phyloP scores from a whole-genome alignment of 2,888 invertebrate species.

The Cryptocephalus primarius region DNA sequence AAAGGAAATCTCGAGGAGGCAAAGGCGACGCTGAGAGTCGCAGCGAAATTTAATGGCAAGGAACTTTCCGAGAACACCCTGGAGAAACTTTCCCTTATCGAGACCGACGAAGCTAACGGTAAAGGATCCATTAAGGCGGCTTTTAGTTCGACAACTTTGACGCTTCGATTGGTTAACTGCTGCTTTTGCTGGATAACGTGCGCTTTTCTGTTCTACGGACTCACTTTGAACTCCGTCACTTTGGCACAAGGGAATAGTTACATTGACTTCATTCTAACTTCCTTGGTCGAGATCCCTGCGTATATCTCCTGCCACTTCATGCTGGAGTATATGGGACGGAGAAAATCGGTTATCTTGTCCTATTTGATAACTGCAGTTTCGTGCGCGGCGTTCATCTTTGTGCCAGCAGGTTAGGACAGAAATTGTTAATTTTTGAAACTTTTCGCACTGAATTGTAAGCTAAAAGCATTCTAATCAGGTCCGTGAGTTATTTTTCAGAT shows the following conservation, averaged over 20 bases:
- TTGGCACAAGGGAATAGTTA: slow-evolving; percentile 67
- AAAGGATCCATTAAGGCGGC: slow-evolving; percentile 35
- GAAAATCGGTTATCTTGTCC: slow-evolving; percentile 48
- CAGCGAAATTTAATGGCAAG: slow-evolving; percentile 49
- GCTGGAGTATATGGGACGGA: slow-evolving; percentile 53
- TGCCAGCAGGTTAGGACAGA: slow-evolving; percentile 39
- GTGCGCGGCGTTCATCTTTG: slow-evolving; percentile 48
- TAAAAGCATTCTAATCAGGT: neutral
- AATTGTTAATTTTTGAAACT: neutral
- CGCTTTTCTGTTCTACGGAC: slow-evolving; percentile 69
- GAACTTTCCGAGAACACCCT: slow-evolving; percentile 26
- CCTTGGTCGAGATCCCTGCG: slow-evolving; percentile 62
- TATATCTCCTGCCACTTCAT: slow-evolving; percentile 52
- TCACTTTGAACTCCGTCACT: slow-evolving; percentile 66
- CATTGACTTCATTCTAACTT: slow-evolving; percentile 60
- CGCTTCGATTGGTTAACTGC: slow-evolving; percentile 49
- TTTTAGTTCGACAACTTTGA: slow-evolving; percentile 35
- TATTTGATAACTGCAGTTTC: slow-evolving; percentile 52
- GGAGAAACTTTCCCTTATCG: slow-evolving; percentile 21
- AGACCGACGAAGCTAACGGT: neutral
- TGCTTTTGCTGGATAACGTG: slow-evolving; percentile 74
- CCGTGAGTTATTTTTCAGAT: slow-evolving; percentile 37
- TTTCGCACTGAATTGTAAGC: neutral
- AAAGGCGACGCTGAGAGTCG: slow-evolving; percentile 45
- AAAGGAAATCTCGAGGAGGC: slow-evolving; percentile 47